phyloP scores from a whole-genome alignment of 2,888 invertebrate species.

The Myopa testacea region DNA sequence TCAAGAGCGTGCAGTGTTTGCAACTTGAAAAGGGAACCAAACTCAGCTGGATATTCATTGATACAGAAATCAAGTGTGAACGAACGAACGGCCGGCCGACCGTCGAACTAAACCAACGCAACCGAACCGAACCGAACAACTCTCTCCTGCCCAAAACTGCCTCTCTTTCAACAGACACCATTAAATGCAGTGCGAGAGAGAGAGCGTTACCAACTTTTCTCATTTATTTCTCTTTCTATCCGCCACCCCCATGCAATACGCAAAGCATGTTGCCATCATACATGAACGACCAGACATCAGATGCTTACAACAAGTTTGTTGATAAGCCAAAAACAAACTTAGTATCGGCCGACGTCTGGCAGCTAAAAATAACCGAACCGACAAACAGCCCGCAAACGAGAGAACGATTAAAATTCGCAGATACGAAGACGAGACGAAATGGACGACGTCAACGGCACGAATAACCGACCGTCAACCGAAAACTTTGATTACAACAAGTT shows the following conservation, averaged over 20 bases:
- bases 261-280: conserved; percentile 34
- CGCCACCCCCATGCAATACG: neutral
- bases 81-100: too few species aligned
- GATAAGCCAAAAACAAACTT: conserved; percentile 32
- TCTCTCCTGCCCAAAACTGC: too few species aligned
- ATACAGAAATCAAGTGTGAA: too few species aligned
- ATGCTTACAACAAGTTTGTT: conserved; percentile 39
- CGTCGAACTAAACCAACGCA: too few species aligned
- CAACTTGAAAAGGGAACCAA: too few species aligned
- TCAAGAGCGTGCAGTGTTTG: too few species aligned
- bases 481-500: conserved; percentile 60
- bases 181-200: neutral
- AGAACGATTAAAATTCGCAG: conserved; percentile 41
- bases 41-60: too few species aligned
- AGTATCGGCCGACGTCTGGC: conserved; percentile 17
- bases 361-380: conserved; percentile 37
- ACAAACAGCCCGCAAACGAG: conserved; percentile 17
- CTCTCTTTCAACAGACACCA: too few species aligned
- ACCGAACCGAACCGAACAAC: too few species aligned
- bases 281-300: conserved; percentile 13
- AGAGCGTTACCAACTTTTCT: neutral
- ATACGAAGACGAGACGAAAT: conserved; percentile 22
- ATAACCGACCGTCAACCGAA: conserved; percentile 43
- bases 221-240: neutral
- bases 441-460: conserved; percentile 40